A percentile compares a stretch with the other conserved stretches of the same genome.
Conservation (phyloP, 35 echinoderm and acorn worm genomes). For the Diadema setosum region DNA sequence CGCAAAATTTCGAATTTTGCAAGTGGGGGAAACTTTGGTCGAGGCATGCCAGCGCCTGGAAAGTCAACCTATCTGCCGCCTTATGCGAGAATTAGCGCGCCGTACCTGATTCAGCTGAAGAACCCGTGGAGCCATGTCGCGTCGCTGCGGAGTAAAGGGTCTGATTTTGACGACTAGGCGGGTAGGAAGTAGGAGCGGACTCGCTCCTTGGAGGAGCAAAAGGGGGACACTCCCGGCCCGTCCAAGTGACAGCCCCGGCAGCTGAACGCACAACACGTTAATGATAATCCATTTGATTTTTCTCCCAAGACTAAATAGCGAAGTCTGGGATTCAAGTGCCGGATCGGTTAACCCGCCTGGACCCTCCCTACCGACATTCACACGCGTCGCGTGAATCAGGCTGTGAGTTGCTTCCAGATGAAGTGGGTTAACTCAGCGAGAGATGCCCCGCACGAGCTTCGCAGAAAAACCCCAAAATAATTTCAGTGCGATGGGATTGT, state of each 20-base stretch:
- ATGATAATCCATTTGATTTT: conserved; percentile 60
- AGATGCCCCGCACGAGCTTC: too few relatives aligned
- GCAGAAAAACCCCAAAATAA: too few relatives aligned
- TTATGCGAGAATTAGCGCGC: too few relatives aligned
- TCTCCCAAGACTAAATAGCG: neutral
- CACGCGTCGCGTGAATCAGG: neutral
- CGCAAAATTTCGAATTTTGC: too few relatives aligned
- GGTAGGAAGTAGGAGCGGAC: neutral
- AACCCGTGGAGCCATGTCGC: too few relatives aligned
- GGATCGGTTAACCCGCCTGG: neutral
- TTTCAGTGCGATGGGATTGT: neutral
- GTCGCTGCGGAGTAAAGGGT: too few relatives aligned
- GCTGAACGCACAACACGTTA: conserved; percentile 54
- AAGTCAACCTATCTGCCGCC: too few relatives aligned
- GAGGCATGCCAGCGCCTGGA: too few relatives aligned
- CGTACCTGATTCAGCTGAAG: too few relatives aligned
- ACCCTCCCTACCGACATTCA: neutral
- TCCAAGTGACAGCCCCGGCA: conserved; percentile 11
- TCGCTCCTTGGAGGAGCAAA: neutral
- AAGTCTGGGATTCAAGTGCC: neutral
- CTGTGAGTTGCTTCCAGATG: too few relatives aligned
- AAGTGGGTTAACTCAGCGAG: too few relatives aligned
- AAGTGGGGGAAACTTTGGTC: too few relatives aligned
- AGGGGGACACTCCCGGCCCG: neutral
- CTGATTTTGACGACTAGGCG: neutral